Conservation (phyloP, 2,888 invertebrate species). For the Cactoblastis cactorum region DNA sequence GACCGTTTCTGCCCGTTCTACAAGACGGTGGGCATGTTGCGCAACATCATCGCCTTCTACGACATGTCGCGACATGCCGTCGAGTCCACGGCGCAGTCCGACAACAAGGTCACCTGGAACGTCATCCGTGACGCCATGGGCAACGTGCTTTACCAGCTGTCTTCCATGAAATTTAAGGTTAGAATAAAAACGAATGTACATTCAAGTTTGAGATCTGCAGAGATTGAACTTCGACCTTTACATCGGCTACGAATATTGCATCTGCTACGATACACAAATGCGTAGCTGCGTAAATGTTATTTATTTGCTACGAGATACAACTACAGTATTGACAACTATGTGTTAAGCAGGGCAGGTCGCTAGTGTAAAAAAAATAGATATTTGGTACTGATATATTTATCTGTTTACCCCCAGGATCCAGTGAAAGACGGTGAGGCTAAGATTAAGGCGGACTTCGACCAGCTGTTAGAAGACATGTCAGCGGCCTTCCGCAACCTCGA, state of each 20-base stretch:
- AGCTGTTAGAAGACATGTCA: conserved; percentile 97
- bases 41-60: conserved; percentile 98
- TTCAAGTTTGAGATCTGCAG: neutral
- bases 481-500: conserved; percentile 99
- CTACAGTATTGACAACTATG: no score
- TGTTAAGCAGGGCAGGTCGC: no score
- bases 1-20: conserved; percentile 99
- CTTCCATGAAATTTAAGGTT: conserved; percentile 99
- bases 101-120: conserved; percentile 98
- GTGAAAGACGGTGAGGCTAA: conserved; percentile 98
- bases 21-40: conserved; percentile 99
- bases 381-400: neutral
- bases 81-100: conserved; percentile 98
- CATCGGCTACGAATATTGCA: neutral
- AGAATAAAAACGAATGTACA: no score
- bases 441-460: conserved; percentile 98
- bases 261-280: neutral
- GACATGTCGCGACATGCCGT: conserved; percentile 99
- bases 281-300: no score
- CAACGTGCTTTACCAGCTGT: conserved; percentile 96
- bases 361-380: no score
- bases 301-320: no score
- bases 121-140: conserved; percentile 98
- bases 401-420: conserved; percentile 86
- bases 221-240: neutral